phyloP scores from a whole-genome alignment of 2,113 vertebrate species.

The Oncorhynchus tshawytscha region DNA sequence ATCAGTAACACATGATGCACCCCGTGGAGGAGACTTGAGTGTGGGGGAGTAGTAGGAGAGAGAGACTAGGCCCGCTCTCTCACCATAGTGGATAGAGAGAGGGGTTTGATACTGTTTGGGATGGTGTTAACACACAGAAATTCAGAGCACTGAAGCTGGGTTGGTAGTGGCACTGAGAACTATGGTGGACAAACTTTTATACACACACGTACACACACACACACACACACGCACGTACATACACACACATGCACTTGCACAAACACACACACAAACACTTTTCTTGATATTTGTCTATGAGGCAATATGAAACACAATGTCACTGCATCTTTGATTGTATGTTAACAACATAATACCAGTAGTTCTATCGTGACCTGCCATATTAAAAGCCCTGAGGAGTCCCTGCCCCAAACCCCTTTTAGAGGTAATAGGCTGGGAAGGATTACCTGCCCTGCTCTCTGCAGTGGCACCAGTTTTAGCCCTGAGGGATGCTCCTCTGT shows the following conservation, averaged over 20 bases:
- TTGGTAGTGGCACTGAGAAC: neutral
- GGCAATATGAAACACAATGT: too few relatives aligned
- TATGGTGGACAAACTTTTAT: neutral
- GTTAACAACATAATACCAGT: too few relatives aligned
- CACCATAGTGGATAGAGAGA: constrained; percentile 3
- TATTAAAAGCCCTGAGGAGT: neutral
- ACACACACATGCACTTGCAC: too few relatives aligned
- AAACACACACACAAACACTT: too few relatives aligned
- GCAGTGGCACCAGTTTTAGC: neutral
- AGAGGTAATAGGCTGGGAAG: constrained; percentile 9
- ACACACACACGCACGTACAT: too few relatives aligned
- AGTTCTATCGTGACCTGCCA: too few relatives aligned
- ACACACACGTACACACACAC: neutral
- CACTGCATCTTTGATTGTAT: too few relatives aligned
- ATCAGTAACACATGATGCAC: constrained; percentile 12
- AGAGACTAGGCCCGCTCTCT: neutral
- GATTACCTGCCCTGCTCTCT: constrained; percentile 20
- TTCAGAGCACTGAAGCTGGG: too few relatives aligned
- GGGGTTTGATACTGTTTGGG: neutral
- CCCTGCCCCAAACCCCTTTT: neutral
- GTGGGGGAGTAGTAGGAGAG: neutral
- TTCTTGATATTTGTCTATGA: too few relatives aligned
- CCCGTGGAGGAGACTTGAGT: constrained; percentile 5
- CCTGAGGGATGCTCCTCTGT: constrained; percentile 2
- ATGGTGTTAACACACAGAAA: neutral